Percentiles rank a stretch among this genome's conserved stretches.
Evolutionary conservation across 2,797 vertebrate genomes (phyloP).

Genomic region (Diplodus sargus): DNA sequence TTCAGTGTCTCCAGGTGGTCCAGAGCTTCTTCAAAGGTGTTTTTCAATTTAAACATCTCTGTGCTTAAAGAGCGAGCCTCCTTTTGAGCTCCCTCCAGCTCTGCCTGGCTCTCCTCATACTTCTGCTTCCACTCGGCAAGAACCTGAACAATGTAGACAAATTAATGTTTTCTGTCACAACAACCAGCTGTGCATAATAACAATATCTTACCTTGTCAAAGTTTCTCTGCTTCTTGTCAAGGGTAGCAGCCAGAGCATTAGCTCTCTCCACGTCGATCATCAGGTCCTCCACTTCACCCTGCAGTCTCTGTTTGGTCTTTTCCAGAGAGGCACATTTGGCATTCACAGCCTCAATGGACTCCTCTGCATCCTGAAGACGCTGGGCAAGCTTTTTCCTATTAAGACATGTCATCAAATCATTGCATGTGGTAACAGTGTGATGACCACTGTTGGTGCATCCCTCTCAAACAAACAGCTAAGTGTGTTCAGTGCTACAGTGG

Average conservation of each 20-base stretch:
- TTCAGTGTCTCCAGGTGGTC: conserved; percentile 90
- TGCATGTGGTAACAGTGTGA: neutral
- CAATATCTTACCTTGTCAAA: conserved; percentile 86
- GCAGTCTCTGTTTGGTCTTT: conserved; percentile 87
- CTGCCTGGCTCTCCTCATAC: conserved; percentile 88
- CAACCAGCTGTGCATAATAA: neutral
- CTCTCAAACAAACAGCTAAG: too few species aligned
- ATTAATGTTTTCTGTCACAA: neutral
- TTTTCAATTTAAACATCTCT: conserved; percentile 90
- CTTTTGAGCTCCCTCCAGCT: conserved; percentile 87
- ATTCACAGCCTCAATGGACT: conserved; percentile 88
- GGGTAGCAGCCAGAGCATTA: conserved; percentile 72
- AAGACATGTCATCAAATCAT: neutral
- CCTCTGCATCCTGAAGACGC: conserved; percentile 89
- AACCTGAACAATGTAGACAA: conserved; percentile 59
- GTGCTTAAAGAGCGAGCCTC: conserved; percentile 87
- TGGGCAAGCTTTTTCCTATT: conserved; percentile 90
- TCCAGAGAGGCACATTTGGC: conserved; percentile 90
- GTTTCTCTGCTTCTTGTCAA: conserved; percentile 84
- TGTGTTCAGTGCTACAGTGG: too few species aligned
- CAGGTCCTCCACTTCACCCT: conserved; percentile 89
- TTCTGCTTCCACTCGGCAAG: conserved; percentile 90
- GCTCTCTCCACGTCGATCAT: conserved; percentile 81
- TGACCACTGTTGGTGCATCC: too few species aligned
- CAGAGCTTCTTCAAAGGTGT: conserved; percentile 88